Conservation (phyloP, 2,888 invertebrate genomes). For the Mellilla xanthometata region DNA sequence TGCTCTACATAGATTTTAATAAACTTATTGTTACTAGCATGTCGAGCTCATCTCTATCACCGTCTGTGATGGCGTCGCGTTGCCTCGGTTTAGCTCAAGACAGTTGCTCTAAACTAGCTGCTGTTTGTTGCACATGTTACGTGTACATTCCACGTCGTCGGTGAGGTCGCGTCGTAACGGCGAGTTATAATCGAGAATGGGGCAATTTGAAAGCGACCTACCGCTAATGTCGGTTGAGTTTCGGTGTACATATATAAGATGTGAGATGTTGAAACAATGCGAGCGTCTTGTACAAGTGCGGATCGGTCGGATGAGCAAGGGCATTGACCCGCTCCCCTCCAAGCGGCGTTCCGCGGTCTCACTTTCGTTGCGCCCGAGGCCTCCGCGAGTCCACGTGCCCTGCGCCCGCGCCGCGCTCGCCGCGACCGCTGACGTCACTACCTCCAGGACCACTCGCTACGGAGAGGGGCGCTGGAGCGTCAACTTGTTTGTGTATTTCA, state of each 20-base stretch:
- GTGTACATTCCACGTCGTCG: slow-evolving; percentile 3
- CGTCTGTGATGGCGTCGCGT: slow-evolving; percentile 7
- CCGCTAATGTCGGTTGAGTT: slow-evolving; percentile 38
- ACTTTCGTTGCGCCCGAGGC: slow-evolving; percentile 77
- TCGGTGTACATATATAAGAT: slow-evolving; percentile 46
- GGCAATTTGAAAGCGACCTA: slow-evolving; percentile 8
- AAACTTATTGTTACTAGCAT: slow-evolving; percentile 21
- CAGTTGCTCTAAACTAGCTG: too few species aligned
- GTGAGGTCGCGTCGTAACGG: slow-evolving; percentile 7
- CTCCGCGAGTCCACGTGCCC: slow-evolving; percentile 71
- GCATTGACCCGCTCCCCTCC: slow-evolving; percentile 63
- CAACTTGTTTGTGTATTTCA: slow-evolving; percentile 63
- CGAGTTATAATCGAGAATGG: slow-evolving; percentile 5
- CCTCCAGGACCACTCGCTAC: slow-evolving; percentile 55
- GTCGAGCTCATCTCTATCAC: slow-evolving; percentile 8
- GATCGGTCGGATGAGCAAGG: slow-evolving; percentile 75
- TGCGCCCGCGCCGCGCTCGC: slow-evolving; percentile 56
- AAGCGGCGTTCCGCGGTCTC: slow-evolving; percentile 58
- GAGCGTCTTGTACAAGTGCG: slow-evolving; percentile 74
- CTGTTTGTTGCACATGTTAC: slow-evolving; percentile 1
- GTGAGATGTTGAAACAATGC: slow-evolving; percentile 72
- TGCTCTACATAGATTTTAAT: slow-evolving; percentile 30
- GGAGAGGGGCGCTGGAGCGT: slow-evolving; percentile 56
- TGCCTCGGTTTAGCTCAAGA: slow-evolving; percentile 2
- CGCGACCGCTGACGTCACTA: slow-evolving; percentile 63